Conservation (phyloP, 2,888 invertebrate genomes). For the Thecocarcelia acutangulata region DNA sequence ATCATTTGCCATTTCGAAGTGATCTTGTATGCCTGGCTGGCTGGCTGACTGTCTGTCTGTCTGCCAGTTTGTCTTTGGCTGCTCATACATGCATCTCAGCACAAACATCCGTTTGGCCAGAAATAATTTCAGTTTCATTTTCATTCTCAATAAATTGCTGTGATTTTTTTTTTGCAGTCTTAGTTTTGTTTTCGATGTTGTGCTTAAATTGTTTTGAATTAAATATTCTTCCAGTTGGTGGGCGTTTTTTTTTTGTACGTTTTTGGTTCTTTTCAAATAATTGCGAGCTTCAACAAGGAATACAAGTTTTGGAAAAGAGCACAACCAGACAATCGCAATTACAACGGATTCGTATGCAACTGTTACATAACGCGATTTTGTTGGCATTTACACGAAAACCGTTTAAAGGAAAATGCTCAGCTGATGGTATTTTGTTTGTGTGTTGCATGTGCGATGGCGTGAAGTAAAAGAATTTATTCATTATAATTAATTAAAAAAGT, state of each 20-base stretch:
- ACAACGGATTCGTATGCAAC: constrained; percentile 3
- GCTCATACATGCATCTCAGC: constrained; percentile 16
- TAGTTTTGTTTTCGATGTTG: constrained; percentile 24
- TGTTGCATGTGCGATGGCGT: too few relatives aligned
- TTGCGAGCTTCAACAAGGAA: constrained; percentile 13
- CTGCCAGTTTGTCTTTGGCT: constrained; percentile 1
- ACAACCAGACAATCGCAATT: not conserved
- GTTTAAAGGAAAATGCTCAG: constrained; percentile 17
- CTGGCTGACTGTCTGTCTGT: too few relatives aligned
- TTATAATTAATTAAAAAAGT: not conserved
- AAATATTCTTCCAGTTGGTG: constrained; percentile 49
- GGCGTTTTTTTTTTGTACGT: constrained; percentile 35
- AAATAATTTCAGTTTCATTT: constrained; percentile 57
- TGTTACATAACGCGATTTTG: constrained; percentile 29
- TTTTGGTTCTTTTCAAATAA: constrained; percentile 6
- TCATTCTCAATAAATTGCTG: constrained; percentile 38
- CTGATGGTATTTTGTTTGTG: not conserved
- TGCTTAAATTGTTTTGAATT: constrained; percentile 5
- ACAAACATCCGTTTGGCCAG: constrained; percentile 49
- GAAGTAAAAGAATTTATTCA: constrained; percentile 15
- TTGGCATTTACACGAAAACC: constrained; percentile 46
- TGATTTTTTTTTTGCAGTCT: constrained; percentile 2
- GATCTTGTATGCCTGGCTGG: constrained; percentile 28
- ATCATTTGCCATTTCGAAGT: constrained; percentile 65
- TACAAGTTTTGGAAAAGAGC: constrained; percentile 5